Conservation (phyloP, 2,797 vertebrate genomes). For the Pogoniulus pusillus region DNA sequence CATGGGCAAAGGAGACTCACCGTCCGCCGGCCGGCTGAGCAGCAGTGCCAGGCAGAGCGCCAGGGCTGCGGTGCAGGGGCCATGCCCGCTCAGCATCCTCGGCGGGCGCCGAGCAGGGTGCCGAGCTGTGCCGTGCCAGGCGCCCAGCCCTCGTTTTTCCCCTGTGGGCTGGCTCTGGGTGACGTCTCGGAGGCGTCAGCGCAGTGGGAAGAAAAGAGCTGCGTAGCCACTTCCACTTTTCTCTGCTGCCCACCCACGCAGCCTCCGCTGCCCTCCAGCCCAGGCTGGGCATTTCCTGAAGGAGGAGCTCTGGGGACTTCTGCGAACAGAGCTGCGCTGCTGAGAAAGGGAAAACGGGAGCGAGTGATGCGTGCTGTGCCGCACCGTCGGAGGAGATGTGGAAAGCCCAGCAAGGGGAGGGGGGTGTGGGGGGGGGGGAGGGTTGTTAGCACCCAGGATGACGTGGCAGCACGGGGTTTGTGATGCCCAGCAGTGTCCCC, state of each 20-base stretch:
- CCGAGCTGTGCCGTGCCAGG: not conserved
- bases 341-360: not conserved
- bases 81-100: conserved; percentile 51
- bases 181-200: conserved; percentile 51
- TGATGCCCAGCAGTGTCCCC: not conserved
- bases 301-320: not conserved
- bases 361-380: rapidly evolving
- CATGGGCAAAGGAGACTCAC: not conserved
- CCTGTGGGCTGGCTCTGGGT: conserved; percentile 31
- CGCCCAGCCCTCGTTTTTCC: not conserved
- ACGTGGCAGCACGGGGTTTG: not conserved
- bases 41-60: not conserved
- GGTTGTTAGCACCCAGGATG: rapidly evolving
- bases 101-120: not conserved
- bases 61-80: not conserved
- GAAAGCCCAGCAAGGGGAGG: not conserved
- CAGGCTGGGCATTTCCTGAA: conserved; percentile 25
- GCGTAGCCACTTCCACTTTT: conserved; percentile 37
- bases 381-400: rapidly evolving
- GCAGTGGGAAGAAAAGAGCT: not conserved
- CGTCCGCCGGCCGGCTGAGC: rapidly evolving
- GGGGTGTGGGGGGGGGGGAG: no score
- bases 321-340: not conserved
- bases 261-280: not conserved
- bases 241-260: conserved; percentile 25